Percentiles rank a stretch among this genome's conserved stretches.
Conservation (phyloP, 92 coral and sea anemone genomes). For the Porites rus region DNA sequence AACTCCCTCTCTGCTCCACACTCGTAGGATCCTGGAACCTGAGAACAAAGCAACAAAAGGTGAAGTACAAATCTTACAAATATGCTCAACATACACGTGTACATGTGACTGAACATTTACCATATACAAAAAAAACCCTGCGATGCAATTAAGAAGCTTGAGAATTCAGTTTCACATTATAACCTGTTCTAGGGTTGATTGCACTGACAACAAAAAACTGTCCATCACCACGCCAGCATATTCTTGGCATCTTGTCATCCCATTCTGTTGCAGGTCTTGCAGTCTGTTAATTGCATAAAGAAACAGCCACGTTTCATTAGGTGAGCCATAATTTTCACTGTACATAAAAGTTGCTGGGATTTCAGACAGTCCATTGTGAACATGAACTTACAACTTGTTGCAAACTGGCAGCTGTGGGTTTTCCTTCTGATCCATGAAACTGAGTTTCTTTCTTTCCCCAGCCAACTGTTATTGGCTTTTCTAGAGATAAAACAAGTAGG, state of each 20-base stretch:
- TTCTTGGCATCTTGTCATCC: constrained; percentile 85
- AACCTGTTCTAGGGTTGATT: constrained; percentile 81
- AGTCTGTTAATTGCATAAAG: not conserved
- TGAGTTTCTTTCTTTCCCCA: constrained; percentile 99
- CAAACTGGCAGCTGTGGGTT: constrained; percentile 83
- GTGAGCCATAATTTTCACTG: too few species aligned
- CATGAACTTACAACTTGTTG: constrained; percentile 75
- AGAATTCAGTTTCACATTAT: not conserved
- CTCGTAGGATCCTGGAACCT: constrained; percentile 88
- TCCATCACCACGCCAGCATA: constrained; percentile 99
- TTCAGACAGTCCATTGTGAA: not conserved
- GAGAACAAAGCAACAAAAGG: not conserved
- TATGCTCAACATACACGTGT: not conserved
- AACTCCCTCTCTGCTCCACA: constrained; percentile 93
- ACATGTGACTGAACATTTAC: not conserved
- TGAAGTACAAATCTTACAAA: not conserved
- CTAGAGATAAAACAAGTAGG: constrained; percentile 40
- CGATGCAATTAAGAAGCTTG: not conserved
- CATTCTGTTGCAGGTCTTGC: constrained; percentile 73
- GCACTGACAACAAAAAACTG: constrained; percentile 95
- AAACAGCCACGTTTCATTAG: not conserved
- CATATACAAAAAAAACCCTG: too few species aligned
- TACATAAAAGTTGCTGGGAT: too few species aligned
- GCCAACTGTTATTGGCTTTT: constrained; percentile 94
- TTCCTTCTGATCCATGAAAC: constrained; percentile 98